phyloP scores from a whole-genome alignment of 2,888 invertebrate genomes.

The Platycnemis pennipes region DNA sequence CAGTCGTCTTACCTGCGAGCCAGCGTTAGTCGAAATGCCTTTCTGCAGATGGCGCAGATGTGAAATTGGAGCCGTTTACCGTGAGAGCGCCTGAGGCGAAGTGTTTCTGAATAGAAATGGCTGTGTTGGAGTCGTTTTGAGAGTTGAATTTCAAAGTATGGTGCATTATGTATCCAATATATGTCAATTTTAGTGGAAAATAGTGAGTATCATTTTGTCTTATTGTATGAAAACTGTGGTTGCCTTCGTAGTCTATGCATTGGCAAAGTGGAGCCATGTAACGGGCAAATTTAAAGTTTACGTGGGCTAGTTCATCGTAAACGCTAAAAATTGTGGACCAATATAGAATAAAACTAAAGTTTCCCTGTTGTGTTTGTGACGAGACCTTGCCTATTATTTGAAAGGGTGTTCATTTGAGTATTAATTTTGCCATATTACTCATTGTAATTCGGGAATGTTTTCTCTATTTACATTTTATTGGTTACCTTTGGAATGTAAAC shows the following conservation, averaged over 20 bases:
- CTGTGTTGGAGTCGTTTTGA: slow-evolving; percentile 43
- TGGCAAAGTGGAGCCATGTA: background rate
- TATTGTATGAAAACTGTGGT: background rate
- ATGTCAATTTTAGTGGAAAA: slow-evolving; percentile 60
- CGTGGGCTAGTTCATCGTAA: slow-evolving; percentile 61
- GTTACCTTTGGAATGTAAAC: background rate
- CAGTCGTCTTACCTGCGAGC: slow-evolving; percentile 51
- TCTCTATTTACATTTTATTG: background rate
- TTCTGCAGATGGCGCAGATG: slow-evolving; percentile 45
- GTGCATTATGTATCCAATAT: slow-evolving; percentile 61
- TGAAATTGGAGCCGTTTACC: slow-evolving; percentile 66
- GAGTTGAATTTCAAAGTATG: slow-evolving; percentile 53
- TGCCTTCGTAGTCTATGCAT: background rate
- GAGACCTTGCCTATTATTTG: background rate
- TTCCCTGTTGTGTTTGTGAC: background rate
- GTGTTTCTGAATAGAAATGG: slow-evolving; percentile 62
- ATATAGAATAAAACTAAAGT: background rate
- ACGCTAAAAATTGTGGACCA: background rate
- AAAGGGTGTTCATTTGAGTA: background rate
- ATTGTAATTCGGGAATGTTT: background rate
- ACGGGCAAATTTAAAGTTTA: slow-evolving; percentile 53
- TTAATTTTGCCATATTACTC: background rate
- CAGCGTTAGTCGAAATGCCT: slow-evolving; percentile 48
- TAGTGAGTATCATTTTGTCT: background rate
- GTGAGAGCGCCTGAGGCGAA: slow-evolving; percentile 65